phyloP scores from a whole-genome alignment of 1,140 invertebrate species.

The Teleogryllus occipitalis region DNA sequence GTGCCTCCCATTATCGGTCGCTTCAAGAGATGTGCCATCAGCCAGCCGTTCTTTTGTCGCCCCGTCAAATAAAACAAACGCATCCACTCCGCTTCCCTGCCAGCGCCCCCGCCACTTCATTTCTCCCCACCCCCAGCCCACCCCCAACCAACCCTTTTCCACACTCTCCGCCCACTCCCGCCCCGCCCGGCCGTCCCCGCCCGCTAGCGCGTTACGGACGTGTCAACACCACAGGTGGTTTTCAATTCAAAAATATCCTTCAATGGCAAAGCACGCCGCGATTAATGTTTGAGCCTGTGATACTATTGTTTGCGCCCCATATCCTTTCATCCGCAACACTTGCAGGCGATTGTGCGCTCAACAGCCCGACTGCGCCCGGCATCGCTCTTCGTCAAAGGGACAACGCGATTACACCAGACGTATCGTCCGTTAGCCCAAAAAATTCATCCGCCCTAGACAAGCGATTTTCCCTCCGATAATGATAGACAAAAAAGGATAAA shows the following conservation, averaged over 20 bases:
- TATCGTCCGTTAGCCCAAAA: background rate
- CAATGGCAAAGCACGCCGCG: background rate
- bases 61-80: background rate
- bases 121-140: too few species aligned
- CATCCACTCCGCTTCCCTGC: background rate
- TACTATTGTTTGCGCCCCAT: background rate
- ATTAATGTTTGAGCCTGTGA: background rate
- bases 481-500: background rate
- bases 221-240: background rate
- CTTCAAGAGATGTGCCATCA: background rate
- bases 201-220: background rate
- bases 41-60: background rate
- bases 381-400: background rate
- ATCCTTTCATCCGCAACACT: background rate
- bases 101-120: too few species aligned
- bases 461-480: background rate
- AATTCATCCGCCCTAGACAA: background rate
- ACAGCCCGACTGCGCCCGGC: background rate
- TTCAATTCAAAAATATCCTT: conserved; percentile 6
- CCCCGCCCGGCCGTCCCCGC: too few species aligned
- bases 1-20: background rate
- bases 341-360: background rate
- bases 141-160: too few species aligned
- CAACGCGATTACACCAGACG: background rate
- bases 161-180: too few species aligned